A percentile compares a stretch with the other conserved stretches of the same genome.
Conservation (phyloP, 2,113 vertebrate species). For the Buteo buteo region DNA sequence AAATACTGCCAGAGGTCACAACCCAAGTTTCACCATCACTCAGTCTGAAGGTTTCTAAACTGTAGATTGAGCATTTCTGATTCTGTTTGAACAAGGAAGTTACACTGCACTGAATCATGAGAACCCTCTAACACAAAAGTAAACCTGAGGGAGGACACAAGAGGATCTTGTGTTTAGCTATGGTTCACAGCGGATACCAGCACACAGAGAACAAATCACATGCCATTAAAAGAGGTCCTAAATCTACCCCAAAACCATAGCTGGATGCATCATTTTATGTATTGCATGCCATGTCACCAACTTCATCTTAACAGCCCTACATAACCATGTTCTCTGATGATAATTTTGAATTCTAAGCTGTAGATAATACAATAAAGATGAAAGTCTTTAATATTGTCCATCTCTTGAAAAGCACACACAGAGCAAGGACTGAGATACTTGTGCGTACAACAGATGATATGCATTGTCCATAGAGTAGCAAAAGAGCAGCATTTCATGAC, state of each 20-base stretch:
- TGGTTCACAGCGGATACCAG: neutral
- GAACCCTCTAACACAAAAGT: neutral
- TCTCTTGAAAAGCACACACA: neutral
- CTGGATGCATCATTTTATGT: neutral
- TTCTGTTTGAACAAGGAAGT: neutral
- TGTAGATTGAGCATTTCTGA: neutral
- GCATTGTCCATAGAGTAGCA: neutral
- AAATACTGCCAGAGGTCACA: neutral
- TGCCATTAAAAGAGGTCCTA: neutral
- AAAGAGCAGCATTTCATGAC: neutral
- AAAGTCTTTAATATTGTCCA: neutral
- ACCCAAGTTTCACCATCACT: neutral
- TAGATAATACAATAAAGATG: neutral
- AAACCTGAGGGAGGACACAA: neutral
- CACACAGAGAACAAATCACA: neutral
- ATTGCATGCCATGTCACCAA: neutral
- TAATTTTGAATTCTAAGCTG: neutral
- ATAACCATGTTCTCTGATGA: neutral
- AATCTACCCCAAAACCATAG: neutral
- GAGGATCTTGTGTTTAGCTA: neutral
- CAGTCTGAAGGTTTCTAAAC: neutral
- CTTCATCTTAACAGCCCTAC: neutral
- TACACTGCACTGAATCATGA: neutral
- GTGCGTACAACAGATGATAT: neutral
- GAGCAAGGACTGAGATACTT: neutral